Evolutionary conservation across 2,797 vertebrate genomes (phyloP).

Genomic region (Mormyrops boulengeri): DNA sequence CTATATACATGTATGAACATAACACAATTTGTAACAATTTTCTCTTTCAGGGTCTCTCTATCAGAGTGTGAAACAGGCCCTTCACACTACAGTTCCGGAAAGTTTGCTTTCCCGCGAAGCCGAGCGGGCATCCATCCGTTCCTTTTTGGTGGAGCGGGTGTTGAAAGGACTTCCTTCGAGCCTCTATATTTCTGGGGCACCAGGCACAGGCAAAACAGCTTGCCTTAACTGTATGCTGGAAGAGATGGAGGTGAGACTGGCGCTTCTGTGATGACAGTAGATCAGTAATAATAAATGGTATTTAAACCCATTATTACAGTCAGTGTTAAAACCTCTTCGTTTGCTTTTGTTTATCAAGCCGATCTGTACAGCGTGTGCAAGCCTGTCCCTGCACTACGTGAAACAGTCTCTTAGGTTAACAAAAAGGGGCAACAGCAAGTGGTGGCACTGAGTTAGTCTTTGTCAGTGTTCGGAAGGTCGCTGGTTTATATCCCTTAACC

Average conservation of each 20-base stretch:
- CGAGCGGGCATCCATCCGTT: conserved; percentile 61
- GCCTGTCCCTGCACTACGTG: not conserved
- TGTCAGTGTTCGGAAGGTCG: not conserved
- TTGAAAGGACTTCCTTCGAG: conserved; percentile 64
- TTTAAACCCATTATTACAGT: not conserved
- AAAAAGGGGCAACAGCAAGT: not conserved
- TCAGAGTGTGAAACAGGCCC: conserved; percentile 73
- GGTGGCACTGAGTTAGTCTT: not conserved
- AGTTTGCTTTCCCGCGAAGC: conserved; percentile 71
- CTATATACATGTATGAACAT: not conserved
- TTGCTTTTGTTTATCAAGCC: not conserved
- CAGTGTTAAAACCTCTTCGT: not conserved
- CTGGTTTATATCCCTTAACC: not conserved
- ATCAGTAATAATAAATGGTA: not conserved
- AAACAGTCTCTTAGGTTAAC: not conserved
- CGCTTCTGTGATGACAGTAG: not conserved
- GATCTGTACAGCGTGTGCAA: not conserved
- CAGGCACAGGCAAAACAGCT: conserved; percentile 88
- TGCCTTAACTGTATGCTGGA: conserved; percentile 78
- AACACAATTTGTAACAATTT: not conserved
- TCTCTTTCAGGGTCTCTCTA: conserved; percentile 65
- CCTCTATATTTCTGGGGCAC: conserved; percentile 87
- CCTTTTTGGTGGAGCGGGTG: conserved; percentile 70
- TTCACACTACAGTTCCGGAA: conserved; percentile 77
- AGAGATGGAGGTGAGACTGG: conserved; percentile 67